Percentiles rank a stretch among this genome's conserved stretches.
phyloP scores from a whole-genome alignment of 2,797 vertebrate genomes.

The Phyllotis vaccarum region DNA sequence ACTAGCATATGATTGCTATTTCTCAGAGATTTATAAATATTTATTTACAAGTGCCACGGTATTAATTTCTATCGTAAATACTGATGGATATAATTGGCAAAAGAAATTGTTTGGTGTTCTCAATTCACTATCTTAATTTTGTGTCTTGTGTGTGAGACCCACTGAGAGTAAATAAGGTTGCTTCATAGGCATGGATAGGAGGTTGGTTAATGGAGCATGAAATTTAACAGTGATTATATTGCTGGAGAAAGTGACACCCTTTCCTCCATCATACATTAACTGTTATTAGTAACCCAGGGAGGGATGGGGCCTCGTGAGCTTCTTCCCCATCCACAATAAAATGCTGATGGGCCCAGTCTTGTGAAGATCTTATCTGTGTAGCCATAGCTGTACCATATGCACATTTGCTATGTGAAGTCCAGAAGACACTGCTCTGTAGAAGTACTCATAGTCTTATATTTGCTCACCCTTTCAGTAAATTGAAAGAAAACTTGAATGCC shows the following conservation, averaged over 20 bases:
- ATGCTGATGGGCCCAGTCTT: neutral
- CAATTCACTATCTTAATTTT: neutral
- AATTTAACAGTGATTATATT: neutral
- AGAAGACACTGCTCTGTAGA: neutral
- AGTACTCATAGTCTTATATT: neutral
- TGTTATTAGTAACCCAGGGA: neutral
- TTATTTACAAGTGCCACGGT: neutral
- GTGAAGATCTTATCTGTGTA: neutral
- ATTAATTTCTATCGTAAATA: constrained; percentile 51
- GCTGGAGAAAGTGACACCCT: neutral
- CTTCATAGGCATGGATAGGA: neutral
- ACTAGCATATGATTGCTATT: neutral
- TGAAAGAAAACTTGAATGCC: neutral
- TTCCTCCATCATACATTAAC: neutral
- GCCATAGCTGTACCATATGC: neutral
- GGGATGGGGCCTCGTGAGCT: neutral
- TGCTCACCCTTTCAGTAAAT: neutral
- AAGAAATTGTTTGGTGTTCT: neutral
- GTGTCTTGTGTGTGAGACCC: neutral
- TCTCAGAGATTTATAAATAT: constrained; percentile 23
- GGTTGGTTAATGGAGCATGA: neutral
- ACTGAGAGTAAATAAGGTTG: neutral
- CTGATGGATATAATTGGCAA: neutral
- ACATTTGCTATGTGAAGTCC: neutral
- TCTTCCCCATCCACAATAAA: neutral